Base-by-base conservation (phyloP, 2,888 invertebrate species). In the Sphaerolaimus hirsutus region DNA sequence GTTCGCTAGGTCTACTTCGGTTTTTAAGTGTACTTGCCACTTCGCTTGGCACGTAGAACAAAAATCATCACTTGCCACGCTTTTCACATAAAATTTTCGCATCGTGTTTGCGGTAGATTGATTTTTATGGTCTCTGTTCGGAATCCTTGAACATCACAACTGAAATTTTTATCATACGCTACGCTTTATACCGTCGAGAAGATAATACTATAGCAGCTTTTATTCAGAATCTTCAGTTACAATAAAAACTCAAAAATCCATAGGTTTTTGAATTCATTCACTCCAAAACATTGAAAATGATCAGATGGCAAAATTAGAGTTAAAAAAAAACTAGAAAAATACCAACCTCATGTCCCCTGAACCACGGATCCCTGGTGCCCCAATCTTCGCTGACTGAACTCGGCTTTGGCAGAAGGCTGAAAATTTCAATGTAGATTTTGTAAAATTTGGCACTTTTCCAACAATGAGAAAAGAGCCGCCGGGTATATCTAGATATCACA, bases 351-450 rank as follows among this genome's bases (percentile, higher is more conserved):
- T 49, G 52, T 43, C 53, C 54, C 29, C 51, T 53, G 48, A 58
- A 57, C 57, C 62, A 60, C 21, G 60, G 57, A 51, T 64, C 68
- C 43, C 75, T 71, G 63, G 84, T 81, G 61, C 83, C 83, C 53
- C 81, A 71, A 62, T 89, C 89, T 77, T 81, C 82, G 49, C 80
- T 73, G 32, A 78, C 75, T 65, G 86, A 83, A 0, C 77, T 75
- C 1, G 87, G 89, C 24, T 79, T 75, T 41, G 89, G 89, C 50
- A 91, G 66, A 51, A 89, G 70, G 59, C 83, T 86, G 57, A 47
- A 65, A 62, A 45, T 36, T n/a, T n/a, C n/a, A n/a, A n/a, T n/a
- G n/a, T n/a, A n/a, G n/a, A n/a, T n/a, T n/a, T n/a, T n/a, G n/a
- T n/a, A n/a, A n/a, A n/a, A n/a, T n/a, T n/a, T 46, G 24, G 10